phyloP scores from a whole-genome alignment of 2,888 invertebrate species.

The Beris morrisii region DNA sequence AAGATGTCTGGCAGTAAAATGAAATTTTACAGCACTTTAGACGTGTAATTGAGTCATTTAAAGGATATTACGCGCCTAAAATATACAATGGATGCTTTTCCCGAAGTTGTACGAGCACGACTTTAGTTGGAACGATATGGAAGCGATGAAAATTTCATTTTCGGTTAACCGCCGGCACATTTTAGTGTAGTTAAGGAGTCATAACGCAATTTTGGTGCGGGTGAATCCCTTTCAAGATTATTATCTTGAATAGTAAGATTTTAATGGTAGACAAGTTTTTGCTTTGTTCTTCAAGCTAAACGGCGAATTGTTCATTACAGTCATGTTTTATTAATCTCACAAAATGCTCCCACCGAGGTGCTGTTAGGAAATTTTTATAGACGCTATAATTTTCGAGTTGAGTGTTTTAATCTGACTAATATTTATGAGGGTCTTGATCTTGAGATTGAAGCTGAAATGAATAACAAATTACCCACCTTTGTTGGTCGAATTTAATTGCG shows the following conservation, averaged over 20 bases:
- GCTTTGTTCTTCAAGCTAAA: too few species aligned
- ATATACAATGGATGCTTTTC: constrained; percentile 8
- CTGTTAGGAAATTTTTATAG: too few species aligned
- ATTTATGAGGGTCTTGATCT: too few species aligned
- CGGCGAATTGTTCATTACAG: too few species aligned
- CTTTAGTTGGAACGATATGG: not conserved
- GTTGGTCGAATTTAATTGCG: too few species aligned
- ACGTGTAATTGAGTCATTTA: constrained; percentile 18
- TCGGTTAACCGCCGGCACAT: constrained; percentile 9
- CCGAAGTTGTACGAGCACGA: not conserved
- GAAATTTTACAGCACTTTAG: constrained; percentile 13
- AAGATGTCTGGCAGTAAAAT: constrained; percentile 19
- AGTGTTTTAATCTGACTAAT: too few species aligned
- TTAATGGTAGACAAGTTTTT: not conserved
- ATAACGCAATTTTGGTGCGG: constrained; percentile 13
- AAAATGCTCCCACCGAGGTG: too few species aligned
- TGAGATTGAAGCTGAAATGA: too few species aligned
- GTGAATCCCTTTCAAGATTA: constrained; percentile 7
- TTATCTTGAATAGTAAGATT: constrained; percentile 1
- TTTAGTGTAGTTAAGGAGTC: not conserved
- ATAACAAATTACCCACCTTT: too few species aligned
- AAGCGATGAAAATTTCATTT: constrained; percentile 5
- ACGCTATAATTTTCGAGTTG: too few species aligned
- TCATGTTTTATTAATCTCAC: too few species aligned
- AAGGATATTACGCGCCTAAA: constrained; percentile 16